Base-by-base conservation (phyloP, 2,113 vertebrate species). In the Macquaria australasica region DNA sequence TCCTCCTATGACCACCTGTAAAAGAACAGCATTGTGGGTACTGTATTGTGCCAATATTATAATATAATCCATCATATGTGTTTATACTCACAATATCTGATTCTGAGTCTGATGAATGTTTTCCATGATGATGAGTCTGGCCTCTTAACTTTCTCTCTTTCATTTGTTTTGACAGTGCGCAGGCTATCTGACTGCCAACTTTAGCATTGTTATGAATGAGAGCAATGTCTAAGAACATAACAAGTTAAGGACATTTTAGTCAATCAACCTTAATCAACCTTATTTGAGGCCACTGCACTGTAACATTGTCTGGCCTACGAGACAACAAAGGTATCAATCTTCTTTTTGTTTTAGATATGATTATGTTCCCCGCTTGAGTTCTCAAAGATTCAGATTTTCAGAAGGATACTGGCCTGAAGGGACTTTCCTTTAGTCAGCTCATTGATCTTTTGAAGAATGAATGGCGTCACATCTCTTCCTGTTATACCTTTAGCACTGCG, bases 1-100 rank as follows among this genome's bases (percentile, higher is more conserved):
- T 77, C 97, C 97, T 41, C 97, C 97, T 50, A 98, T 95, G 53
- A 98, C 96, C 79, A 98, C 96, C 97, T 98, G 92, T 23, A 87
- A 89, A 58, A 88, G 31, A 83, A 74, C 31, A 64, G n/a, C 39
- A 73, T 45, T 53, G 21, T 34, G 34, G 34, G 12, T n/a, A n/a
- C 0, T 62, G 11, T 62, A 18, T n/a, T 56, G 8, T 6, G 8
- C 1, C 5, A 48, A 25, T 15, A 50, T 2, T 51, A 20, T 51
- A 51, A 20, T 16, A 51, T 18, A 51, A 6, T 48, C 2, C 48
- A 43, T 37, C 8, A 15, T 0, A 15, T 5, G 3, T 60, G 7
- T 77, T 68, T 58, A 55, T 89, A 93, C 94, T 93, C 77, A 96
- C 95, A 81, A 93, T 70, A 37, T 91, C 55, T 64, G 88, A 83